These are phyloP conservation scores for Shinisaurus crocodilurus DNA, from an alignment of 2,113 vertebrate genomes.

Conservation along the genomic window DNA sequence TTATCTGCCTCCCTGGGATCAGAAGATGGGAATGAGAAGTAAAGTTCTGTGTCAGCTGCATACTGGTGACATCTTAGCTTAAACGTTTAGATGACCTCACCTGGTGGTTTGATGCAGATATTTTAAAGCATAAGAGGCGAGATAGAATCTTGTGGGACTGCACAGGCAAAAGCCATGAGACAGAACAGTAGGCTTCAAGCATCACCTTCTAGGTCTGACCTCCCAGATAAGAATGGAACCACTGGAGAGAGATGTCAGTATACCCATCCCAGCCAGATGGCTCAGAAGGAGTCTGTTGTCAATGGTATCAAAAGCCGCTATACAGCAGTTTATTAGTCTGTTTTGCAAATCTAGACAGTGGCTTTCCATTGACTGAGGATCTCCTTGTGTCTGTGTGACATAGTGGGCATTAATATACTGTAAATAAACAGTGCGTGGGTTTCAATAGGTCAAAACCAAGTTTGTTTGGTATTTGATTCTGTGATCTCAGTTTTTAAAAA, in stretches of 20 bases:
- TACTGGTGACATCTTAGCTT: neutral
- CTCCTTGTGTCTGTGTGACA: neutral
- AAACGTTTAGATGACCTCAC: neutral
- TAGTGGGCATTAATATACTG: constrained; percentile 15
- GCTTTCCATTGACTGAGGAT: neutral
- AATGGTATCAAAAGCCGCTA: neutral
- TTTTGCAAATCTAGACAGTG: neutral
- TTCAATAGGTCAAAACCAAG: constrained; percentile 17
- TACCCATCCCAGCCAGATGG: too few relatives aligned
- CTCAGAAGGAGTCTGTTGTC: fast-evolving
- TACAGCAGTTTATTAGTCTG: neutral
- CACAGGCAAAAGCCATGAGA: too few relatives aligned
- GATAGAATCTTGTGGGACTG: neutral
- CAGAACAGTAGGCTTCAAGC: too few relatives aligned
- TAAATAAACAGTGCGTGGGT: constrained; percentile 46
- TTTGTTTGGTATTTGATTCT: neutral
- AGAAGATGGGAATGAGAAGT: neutral
- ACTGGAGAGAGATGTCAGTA: too few relatives aligned
- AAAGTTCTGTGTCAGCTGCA: neutral
- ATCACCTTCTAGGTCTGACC: too few relatives aligned
- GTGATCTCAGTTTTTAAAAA: neutral
- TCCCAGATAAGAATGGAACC: too few relatives aligned
- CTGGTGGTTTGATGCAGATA: neutral
- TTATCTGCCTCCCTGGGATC: too few relatives aligned
- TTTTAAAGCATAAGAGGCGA: neutral